Evolutionary conservation across 2,113 vertebrate genomes (phyloP).

Genomic region (Dascyllus trimaculatus): DNA sequence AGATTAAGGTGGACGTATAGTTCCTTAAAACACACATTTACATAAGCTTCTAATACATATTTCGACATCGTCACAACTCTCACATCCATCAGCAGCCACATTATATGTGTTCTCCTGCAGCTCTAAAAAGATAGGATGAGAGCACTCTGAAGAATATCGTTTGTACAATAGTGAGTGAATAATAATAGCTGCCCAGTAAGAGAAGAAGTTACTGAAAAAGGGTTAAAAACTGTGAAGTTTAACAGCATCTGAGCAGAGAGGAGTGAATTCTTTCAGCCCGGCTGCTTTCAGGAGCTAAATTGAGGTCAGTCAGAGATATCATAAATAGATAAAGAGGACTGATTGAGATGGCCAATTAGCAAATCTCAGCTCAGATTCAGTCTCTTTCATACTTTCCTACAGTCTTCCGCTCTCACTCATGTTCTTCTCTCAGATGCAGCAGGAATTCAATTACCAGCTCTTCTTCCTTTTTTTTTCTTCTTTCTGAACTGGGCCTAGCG

Average conservation of each 20-base stretch:
- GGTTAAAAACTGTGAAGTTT: constrained; percentile 3
- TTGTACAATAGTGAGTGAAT: neutral
- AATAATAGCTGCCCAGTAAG: neutral
- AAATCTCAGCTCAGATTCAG: constrained; percentile 31
- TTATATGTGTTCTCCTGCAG: no score
- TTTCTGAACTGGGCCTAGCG: constrained; percentile 67
- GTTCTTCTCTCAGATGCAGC: constrained; percentile 64
- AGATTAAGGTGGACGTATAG: no score
- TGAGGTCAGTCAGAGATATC: constrained; percentile 46
- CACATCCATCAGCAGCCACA: no score
- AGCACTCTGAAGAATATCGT: neutral
- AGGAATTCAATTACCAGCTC: constrained; percentile 81
- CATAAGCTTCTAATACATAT: no score
- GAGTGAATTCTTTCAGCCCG: constrained; percentile 25
- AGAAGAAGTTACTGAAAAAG: neutral
- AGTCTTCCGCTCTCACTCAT: constrained; percentile 36
- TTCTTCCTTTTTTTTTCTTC: constrained; percentile 36
- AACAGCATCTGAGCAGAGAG: constrained; percentile 13
- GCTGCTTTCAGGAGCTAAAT: constrained; percentile 40
- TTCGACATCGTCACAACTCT: no score
- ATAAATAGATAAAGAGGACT: constrained; percentile 57
- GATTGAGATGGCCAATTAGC: constrained; percentile 46
- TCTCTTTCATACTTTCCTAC: constrained; percentile 35
- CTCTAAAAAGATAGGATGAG: no score
- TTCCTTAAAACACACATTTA: no score